These are phyloP conservation scores for Desmophyllum pertusum DNA, from an alignment of 92 coral and sea anemone species.

Conservation along the genomic window DNA sequence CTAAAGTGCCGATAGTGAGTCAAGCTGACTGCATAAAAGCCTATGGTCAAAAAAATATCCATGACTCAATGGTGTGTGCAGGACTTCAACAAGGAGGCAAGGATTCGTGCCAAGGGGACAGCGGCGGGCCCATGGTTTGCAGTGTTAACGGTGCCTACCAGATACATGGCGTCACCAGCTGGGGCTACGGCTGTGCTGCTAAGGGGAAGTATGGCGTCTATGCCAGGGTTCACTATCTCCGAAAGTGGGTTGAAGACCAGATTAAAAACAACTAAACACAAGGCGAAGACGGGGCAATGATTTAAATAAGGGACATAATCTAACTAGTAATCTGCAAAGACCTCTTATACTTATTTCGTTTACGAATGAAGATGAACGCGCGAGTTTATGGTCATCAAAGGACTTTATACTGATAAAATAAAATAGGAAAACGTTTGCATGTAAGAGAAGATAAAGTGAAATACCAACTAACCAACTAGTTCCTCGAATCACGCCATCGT, in stretches of 20 bases:
- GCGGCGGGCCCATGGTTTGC: conserved; percentile 56
- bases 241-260: conserved; percentile 13
- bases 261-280: conserved; percentile 10
- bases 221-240: conserved; percentile 18
- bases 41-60: not conserved
- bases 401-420: not conserved
- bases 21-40: conserved; percentile 6
- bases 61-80: conserved; percentile 49
- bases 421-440: not conserved
- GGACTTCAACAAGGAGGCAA: conserved; percentile 32
- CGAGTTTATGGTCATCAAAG: conserved; percentile 7
- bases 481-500: not conserved
- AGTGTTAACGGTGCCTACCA: conserved; percentile 7
- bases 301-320: not conserved
- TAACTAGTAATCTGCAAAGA: not conserved
- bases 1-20: conserved; percentile 25
- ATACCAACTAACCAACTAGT: too few relatives aligned
- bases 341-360: not conserved
- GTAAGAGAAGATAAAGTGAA: not conserved
- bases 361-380: not conserved
- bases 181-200: conserved; percentile 44
- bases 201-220: conserved; percentile 30
- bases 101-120: conserved; percentile 51
- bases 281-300: not conserved
- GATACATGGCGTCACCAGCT: conserved; percentile 47